Base-by-base conservation (phyloP, 1,140 invertebrate genomes). In the Diachasmimorpha longicaudata region DNA sequence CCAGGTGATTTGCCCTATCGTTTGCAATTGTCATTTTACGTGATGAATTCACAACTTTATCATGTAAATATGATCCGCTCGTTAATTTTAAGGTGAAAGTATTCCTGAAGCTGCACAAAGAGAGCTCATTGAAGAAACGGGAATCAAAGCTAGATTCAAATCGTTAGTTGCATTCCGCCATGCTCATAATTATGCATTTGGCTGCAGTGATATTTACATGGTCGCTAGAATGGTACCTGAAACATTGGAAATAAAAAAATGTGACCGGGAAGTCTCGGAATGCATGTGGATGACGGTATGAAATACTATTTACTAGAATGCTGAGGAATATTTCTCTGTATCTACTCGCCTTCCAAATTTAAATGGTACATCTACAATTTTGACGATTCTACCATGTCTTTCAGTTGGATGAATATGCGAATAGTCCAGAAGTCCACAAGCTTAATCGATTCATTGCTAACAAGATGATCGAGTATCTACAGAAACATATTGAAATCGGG, bases 111-210 rank as follows among this genome's bases (percentile, higher is more conserved):
- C 96, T 13, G 95, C 93, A 5, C 90, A 93, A 44, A 91, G 97
- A 80, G 97, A 98, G 90, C 95, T 98, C 0, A 88, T 92, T 19
- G 97, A 98, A 90, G 97, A 98, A 87, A 98, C 96, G 0, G 95
- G 95, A 55, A 91, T 98, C 55, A 83, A 91, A 68, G 90, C 93
- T 1, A 90, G 92, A 74, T 98, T 97, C 85, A 86, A 92, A 63
- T 94, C 93, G 31, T 81, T 98, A 10, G 84, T 98, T 11, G 91
- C 92, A 58, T 92, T 97, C 76, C 90, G 96, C 77, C 96, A 98
- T 83, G 90, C 90, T 8, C 93, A 95, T 78, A 81, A 88, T 48
- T 92, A 91, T 79, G 91, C 91, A 81, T 97, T 94, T 85, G 92
- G 91, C 6, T 97, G 96, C 83, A 96, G 94, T 0, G 96, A 97